phyloP scores from a whole-genome alignment of 64 coral and sea anemone species.

The Montipora sp. region DNA sequence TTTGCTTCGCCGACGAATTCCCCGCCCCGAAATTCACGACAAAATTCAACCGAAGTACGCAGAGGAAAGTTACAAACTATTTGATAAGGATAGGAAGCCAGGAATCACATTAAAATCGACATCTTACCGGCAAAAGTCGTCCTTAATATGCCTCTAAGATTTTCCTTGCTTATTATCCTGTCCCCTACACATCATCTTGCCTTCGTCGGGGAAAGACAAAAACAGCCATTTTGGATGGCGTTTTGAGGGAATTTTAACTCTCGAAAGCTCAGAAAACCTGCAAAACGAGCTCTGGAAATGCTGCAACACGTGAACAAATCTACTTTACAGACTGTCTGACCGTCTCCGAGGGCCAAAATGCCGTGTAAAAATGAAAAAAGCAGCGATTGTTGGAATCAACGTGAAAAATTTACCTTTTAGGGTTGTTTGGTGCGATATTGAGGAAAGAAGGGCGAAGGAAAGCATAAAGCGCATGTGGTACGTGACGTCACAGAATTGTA shows the following conservation, averaged over 20 bases:
- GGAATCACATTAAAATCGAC: constrained; percentile 87
- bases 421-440: constrained; percentile 99
- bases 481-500: constrained; percentile 99
- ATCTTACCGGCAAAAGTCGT: constrained; percentile 96
- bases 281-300: constrained; percentile 95
- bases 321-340: constrained; percentile 62
- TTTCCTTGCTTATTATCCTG: constrained; percentile 60
- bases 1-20: constrained; percentile 80
- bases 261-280: constrained; percentile 95
- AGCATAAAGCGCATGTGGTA: constrained; percentile 99
- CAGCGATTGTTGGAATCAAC: constrained; percentile 88
- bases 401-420: constrained; percentile 97
- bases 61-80: constrained; percentile 99
- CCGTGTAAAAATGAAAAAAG: constrained; percentile 73
- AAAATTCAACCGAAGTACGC: constrained; percentile 88
- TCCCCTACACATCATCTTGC: constrained; percentile 80
- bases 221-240: constrained; percentile 99
- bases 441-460: constrained; percentile 99
- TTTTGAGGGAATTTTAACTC: constrained; percentile 96
- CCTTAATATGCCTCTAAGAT: constrained; percentile 67
- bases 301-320: constrained; percentile 96
- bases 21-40: constrained; percentile 94
- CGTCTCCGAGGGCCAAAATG: constrained; percentile 44
- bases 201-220: constrained; percentile 91
- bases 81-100: constrained; percentile 93